Evolutionary conservation across 2,888 invertebrate genomes (phyloP), one percentile per base, ranked within the genome.

Genomic region (Trachelus tabidus): DNA sequence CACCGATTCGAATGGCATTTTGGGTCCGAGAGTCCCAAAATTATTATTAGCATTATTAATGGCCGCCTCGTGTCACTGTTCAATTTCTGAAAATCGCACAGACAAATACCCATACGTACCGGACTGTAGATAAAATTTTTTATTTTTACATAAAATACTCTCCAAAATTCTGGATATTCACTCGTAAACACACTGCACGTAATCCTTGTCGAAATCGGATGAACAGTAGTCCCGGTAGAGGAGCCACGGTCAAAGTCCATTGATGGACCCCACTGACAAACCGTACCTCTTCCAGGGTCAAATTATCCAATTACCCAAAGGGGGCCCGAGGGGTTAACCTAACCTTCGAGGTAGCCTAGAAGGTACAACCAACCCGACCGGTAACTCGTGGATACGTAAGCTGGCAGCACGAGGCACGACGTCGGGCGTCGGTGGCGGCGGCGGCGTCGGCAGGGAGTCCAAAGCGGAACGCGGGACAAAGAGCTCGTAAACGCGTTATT

Each of bases 401-500:
- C 69, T 15, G 30, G 31, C 69, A 69, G 69, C 69, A 69, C 69
- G 69, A 69, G 69, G 12, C 31, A 33, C 69, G 69, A 30, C 69
- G 40, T 40, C 40, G 15, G 71, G 33, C 30, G 71, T 31, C 30
- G 71, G 33, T 33, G 33, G 69, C 69, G 31, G 69, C 12, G 69
- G 71, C 71, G 71, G 71, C 30, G 33, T 30, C 71, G 31, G 33
- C n/a, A 33, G n/a, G 73, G 35, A 34, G 75, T 69, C 75, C 78
- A 78, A 78, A 73, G 73, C 73, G 73, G 73, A 69, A 69, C 11
- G n/a, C 77, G 78, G 78, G 78, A 78, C 78, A 75, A 78, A 78
- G 78, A 81, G 89, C 89, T 89, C 89, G 90, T 91, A 91, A 91
- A 91, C 89, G 91, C 88, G 91, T 91, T 91, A 91, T 79, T 79